Percentiles rank a stretch among this genome's conserved stretches.
Conservation (phyloP, 2,797 vertebrate species). For the Chrysocyon brachyurus region DNA sequence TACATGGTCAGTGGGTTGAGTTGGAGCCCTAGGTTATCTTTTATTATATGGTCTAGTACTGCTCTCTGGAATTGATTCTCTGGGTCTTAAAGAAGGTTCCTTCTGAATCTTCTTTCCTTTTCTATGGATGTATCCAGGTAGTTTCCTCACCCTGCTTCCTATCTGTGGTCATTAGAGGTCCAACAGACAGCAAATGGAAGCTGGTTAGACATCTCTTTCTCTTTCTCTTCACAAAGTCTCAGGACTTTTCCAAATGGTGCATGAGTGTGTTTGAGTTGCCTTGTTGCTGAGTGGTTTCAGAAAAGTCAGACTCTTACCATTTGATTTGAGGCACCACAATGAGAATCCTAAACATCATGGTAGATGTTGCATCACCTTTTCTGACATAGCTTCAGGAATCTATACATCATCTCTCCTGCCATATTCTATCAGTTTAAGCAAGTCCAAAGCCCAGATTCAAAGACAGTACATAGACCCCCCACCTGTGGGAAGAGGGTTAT, state of each 20-base stretch:
- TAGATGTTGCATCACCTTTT: neutral
- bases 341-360: neutral
- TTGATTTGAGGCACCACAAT: too few relatives aligned
- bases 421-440: neutral
- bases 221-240: neutral
- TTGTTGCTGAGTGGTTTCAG: too few relatives aligned
- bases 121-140: neutral
- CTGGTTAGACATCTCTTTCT: neutral
- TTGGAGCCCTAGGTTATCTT: neutral
- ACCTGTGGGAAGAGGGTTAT: too few relatives aligned
- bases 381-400: neutral
- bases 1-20: neutral
- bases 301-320: neutral
- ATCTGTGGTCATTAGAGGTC: neutral
- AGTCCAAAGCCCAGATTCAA: too few relatives aligned
- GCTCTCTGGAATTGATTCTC: neutral
- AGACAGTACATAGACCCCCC: neutral
- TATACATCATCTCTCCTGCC: too few relatives aligned
- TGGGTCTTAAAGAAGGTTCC: neutral
- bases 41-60: neutral
- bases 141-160: neutral
- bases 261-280: neutral
- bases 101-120: neutral
- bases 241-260: neutral
- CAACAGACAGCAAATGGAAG: neutral